Evolutionary conservation across 2,888 invertebrate genomes (phyloP), one percentile per base, ranked within the genome.

Genomic region (Antitype chi): DNA sequence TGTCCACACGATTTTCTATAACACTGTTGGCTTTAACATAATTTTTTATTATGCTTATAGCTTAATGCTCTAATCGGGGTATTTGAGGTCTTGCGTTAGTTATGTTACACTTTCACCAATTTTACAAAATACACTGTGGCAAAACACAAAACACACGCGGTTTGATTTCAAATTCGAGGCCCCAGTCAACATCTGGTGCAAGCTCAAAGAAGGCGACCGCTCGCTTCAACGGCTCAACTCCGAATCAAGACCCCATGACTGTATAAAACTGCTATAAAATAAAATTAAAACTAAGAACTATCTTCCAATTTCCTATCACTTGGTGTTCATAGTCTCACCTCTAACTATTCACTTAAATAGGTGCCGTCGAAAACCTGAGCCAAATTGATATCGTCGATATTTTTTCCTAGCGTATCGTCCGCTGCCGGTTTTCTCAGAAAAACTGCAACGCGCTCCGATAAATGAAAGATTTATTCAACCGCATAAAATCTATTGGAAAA

Each of bases 311-410:
- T 47, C 43, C 55, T 3, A 60, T 49, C 43, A 59, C 70, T 59
- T 69, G 17, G 62, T 52, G 9, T 32, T n/a, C 38, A 1, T 57
- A 64, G 49, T 57, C 17, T 38, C 66, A 79, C 60, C 70, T 76
- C 49, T 67, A 74, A 72, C 32, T 76, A 74, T 77, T 76, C 70
- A 83, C 74, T 83, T 79, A 68, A 85, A 83, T 81, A 74, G 64
- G 47, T 80, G 49, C 43, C 64, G 74, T 75, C 64, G 47, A 77
- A 73, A 82, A 70, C 78, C 72, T 84, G 80, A 85, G 66, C 73
- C 55, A 74, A 82, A 88, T 84, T 82, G 84, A 88, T 88, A 80
- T 70, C 75, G 67, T 78, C 70, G 47, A 76, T 38, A 38, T 84
- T 85, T 88, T 85, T 78, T 74, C 20, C 73, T n/a, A 53, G 38